These are phyloP conservation scores for Tachycineta bicolor DNA, from an alignment of 2,113 vertebrate species.

Conservation along the genomic window DNA sequence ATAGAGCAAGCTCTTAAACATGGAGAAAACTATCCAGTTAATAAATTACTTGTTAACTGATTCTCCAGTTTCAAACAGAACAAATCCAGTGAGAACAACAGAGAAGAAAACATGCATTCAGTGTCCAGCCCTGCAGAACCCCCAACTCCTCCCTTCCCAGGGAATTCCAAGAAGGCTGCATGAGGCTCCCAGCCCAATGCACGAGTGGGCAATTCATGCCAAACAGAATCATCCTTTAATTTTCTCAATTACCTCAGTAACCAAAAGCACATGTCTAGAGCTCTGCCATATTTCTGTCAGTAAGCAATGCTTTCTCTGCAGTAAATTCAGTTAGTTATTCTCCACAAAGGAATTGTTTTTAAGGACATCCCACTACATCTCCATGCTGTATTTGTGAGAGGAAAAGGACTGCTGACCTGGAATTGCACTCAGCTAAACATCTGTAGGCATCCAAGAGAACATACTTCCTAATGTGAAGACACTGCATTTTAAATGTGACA, in stretches of 20 bases:
- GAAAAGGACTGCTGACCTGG: not conserved
- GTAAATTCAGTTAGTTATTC: conserved; percentile 1
- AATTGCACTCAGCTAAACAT: not conserved
- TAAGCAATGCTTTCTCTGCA: not conserved
- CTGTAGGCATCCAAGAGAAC: not conserved
- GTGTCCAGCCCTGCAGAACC: not conserved
- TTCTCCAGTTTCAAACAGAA: not conserved
- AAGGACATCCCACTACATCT: not conserved
- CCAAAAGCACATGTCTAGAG: not conserved
- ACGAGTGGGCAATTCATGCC: rapidly evolving
- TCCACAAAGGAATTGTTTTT: not conserved
- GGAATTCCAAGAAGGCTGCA: not conserved
- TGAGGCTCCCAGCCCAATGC: not conserved
- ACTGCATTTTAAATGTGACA: not conserved
- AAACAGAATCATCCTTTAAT: not conserved
- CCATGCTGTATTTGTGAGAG: rapidly evolving
- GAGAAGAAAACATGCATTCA: rapidly evolving
- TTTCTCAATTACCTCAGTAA: not conserved
- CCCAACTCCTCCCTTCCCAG: not conserved
- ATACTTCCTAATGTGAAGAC: not conserved
- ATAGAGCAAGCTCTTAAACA: not conserved
- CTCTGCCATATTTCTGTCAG: not conserved
- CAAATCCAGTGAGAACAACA: not conserved
- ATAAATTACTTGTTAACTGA: conserved; percentile 36
- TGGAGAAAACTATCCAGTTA: not conserved